phyloP scores from a whole-genome alignment of 1,140 invertebrate genomes.

The Drosophila varians region DNA sequence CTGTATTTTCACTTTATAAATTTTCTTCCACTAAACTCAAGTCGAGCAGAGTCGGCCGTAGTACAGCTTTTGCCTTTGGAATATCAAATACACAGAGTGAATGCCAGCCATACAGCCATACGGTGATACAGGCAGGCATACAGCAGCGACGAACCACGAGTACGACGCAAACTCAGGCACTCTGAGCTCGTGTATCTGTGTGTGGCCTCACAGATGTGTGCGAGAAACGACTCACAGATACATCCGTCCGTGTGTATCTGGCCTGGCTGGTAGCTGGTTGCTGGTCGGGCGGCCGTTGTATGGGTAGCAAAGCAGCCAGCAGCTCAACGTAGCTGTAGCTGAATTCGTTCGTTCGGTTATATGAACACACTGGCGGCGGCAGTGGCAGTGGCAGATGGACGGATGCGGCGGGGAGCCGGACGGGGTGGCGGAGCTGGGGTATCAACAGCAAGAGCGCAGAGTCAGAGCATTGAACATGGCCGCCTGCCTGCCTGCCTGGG shows the following conservation, averaged over 20 bases:
- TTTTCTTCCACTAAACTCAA: conserved; percentile 77
- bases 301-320: conserved; percentile 7
- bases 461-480: conserved; percentile 66
- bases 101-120: conserved; percentile 44
- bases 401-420: background rate
- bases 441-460: conserved; percentile 47
- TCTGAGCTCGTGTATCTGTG: conserved; percentile 44
- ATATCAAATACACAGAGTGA: conserved; percentile 81
- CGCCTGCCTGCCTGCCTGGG: conserved; percentile 64
- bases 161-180: conserved; percentile 77
- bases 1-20: conserved; percentile 76
- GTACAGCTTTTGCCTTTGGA: conserved; percentile 80
- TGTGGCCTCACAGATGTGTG: conserved; percentile 46
- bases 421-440: background rate
- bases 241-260: conserved; percentile 58
- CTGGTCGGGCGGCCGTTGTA: conserved; percentile 18
- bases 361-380: conserved; percentile 56
- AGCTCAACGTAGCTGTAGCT: conserved; percentile 9
- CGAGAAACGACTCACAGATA: conserved; percentile 43
- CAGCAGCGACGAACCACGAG: conserved; percentile 35
- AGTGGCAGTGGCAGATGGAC: conserved; percentile 12
- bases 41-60: conserved; percentile 37
- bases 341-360: conserved; percentile 61
- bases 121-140: conserved; percentile 27
- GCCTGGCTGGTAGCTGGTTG: conserved; percentile 49